These are phyloP conservation scores for Drosophila kambysellisi DNA, from an alignment of 2,888 invertebrate species.

Conservation along the genomic window DNA sequence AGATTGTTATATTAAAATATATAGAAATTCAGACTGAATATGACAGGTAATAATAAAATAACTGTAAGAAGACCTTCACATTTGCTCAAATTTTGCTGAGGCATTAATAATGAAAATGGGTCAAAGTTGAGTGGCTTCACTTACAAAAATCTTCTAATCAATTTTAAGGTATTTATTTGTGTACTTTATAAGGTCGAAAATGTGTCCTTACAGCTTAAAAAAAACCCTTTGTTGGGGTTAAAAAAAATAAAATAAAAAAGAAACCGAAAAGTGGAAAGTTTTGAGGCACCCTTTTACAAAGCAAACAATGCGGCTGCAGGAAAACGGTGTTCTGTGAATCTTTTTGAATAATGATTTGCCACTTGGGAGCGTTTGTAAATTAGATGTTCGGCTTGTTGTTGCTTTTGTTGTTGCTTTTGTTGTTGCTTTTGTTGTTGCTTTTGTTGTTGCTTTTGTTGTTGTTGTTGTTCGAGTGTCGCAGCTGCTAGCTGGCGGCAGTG, in stretches of 20 bases:
- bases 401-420: slow-evolving; percentile 29
- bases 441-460: slow-evolving; percentile 33
- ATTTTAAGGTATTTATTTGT: slow-evolving; percentile 15
- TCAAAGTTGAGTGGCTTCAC: not conserved
- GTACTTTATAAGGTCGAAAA: not conserved
- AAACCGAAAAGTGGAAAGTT: slow-evolving; percentile 13
- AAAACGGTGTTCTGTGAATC: slow-evolving; percentile 50
- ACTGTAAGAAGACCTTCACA: not conserved
- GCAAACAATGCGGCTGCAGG: slow-evolving; percentile 57
- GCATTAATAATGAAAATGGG: not conserved
- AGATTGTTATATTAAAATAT: not conserved
- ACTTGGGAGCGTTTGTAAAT: slow-evolving; percentile 79
- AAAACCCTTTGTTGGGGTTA: not conserved
- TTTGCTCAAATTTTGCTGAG: not conserved
- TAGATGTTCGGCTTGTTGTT: slow-evolving; percentile 62
- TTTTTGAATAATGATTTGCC: slow-evolving; percentile 79
- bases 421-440: slow-evolving; percentile 35
- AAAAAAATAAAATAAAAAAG: not conserved
- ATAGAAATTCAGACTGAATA: not conserved
- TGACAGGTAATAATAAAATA: not conserved
- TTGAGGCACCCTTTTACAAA: slow-evolving; percentile 56
- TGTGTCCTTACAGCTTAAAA: not conserved
- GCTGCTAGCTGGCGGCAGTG: slow-evolving; percentile 61
- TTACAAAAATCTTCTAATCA: slow-evolving; percentile 1
- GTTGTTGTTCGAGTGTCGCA: slow-evolving; percentile 43